Evolutionary conservation across 2,888 invertebrate species (phyloP).

Genomic region (Drosophila helvetica): DNA sequence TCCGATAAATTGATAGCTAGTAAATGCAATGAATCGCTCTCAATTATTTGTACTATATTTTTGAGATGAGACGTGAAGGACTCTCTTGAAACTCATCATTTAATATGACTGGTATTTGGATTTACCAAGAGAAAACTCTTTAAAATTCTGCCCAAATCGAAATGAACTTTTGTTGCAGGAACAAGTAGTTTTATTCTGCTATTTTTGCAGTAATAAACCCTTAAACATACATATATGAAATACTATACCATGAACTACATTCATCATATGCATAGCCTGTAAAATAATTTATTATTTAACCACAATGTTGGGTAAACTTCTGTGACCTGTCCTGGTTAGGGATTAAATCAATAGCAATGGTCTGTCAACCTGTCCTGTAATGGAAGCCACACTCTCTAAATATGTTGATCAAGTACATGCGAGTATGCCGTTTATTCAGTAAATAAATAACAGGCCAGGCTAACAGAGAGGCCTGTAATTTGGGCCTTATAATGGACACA

Average conservation of each 20-base stretch:
- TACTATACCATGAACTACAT: neutral
- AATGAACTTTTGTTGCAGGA: too few relatives aligned
- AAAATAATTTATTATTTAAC: neutral
- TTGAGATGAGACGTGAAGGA: neutral
- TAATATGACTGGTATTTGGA: too few relatives aligned
- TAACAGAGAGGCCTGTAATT: constrained; percentile 3
- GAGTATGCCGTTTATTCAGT: constrained; percentile 3
- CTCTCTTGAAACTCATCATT: neutral
- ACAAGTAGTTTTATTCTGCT: too few relatives aligned
- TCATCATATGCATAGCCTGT: neutral
- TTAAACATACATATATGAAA: too few relatives aligned
- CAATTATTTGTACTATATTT: too few relatives aligned
- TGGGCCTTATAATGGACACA: constrained; percentile 20
- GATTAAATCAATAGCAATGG: neutral
- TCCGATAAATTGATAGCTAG: constrained; percentile 17
- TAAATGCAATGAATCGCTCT: constrained; percentile 20
- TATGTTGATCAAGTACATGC: constrained; percentile 3
- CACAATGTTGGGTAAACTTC: neutral
- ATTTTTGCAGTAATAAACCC: neutral
- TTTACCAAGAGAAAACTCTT: neutral
- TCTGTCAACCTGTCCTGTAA: neutral
- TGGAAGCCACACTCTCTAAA: neutral
- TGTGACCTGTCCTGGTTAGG: neutral
- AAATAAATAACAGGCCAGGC: constrained; percentile 19
- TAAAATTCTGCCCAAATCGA: too few relatives aligned